Base-by-base conservation (phyloP, 2,113 vertebrate genomes). In the Prolemur simus region DNA sequence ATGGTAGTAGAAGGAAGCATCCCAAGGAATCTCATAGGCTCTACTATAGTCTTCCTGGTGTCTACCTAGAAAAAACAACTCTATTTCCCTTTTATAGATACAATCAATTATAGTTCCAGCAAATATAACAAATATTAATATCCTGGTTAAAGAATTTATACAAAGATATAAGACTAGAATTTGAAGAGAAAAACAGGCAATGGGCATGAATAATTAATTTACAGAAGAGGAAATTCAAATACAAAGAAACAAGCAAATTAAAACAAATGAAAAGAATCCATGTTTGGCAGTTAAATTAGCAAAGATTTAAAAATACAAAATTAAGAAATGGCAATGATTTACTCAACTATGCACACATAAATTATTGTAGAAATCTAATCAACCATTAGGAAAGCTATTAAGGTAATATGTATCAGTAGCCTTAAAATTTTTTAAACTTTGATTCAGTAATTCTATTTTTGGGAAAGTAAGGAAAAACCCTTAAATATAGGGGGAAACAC, bases 111-210 rank as follows among this genome's bases (percentile, higher is more conserved):
- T 49, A 80, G 49, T 83, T 82, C 21, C 10, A 63, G 13, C 9
- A 94, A 89, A 73, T 60, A 56, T 23, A 94, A 69, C 25, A 85
- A 88, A 88, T 12, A 32, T 94, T 74, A 74, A 45, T 60, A 78
- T 76, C 21, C 49, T 92, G 32, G 13, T 42, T 87, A 96, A 92
- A 95, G 37, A 74, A 58, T 9, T 71, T 76, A 85, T 52, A 49
- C 20, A 85, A 93, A 56, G 49, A 94, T 2, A 58, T 32, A 82
- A 89, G 58, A 87, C 37, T 84, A 89, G 76, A 92, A 96, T 25
- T 71, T 95, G 37, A 68, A 91, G 25, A 94, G 17, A 94, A 96
- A 91, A 92, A 80, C 11, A 89, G 13, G 56, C 45, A 73, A 92
- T 15, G 12, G 4, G 2, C 23, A 68, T 74, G 32, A 92, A 47